Evolutionary conservation across 30 jellyfish, hydroid and myxozoan species (phyloP).

Genomic region (Aurelia sp.): DNA sequence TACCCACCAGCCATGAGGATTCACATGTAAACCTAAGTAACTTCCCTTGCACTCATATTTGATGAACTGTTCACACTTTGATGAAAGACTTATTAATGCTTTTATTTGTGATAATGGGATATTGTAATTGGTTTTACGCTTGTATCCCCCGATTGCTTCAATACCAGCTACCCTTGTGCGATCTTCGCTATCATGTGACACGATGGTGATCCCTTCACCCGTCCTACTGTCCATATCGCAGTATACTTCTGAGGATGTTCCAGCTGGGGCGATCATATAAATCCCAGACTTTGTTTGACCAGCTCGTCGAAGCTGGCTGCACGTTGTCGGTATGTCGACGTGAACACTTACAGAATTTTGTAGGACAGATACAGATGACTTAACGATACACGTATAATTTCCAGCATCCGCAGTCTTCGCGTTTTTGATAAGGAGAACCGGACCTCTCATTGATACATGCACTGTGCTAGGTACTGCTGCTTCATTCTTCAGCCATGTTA

Average conservation of each 20-base stretch:
- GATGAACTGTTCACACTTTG: slow-evolving; percentile 9
- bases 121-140: not conserved
- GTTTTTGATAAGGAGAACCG: not conserved
- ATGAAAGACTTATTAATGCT: slow-evolving; percentile 11
- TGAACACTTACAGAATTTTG: not conserved
- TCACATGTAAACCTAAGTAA: not conserved
- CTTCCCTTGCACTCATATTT: slow-evolving; percentile 32
- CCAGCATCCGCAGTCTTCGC: not conserved
- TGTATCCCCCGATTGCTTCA: slow-evolving; percentile 6
- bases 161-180: slow-evolving; percentile 11
- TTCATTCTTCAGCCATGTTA: slow-evolving; percentile 12
- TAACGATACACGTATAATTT: not conserved
- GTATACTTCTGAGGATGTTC: slow-evolving; percentile 2
- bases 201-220: slow-evolving; percentile 20
- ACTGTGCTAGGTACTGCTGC: not conserved
- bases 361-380: not conserved
- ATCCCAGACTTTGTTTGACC: slow-evolving; percentile 12
- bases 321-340: not conserved
- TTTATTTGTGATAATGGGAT: not conserved
- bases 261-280: not conserved
- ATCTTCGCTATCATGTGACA: slow-evolving; percentile 28
- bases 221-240: slow-evolving; percentile 23
- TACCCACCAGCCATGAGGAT: slow-evolving; percentile 38
- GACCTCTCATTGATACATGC: not conserved
- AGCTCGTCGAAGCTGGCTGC: not conserved